Evolutionary conservation across 2,888 invertebrate genomes (phyloP).

Genomic region (Ecliptopera silaceata): DNA sequence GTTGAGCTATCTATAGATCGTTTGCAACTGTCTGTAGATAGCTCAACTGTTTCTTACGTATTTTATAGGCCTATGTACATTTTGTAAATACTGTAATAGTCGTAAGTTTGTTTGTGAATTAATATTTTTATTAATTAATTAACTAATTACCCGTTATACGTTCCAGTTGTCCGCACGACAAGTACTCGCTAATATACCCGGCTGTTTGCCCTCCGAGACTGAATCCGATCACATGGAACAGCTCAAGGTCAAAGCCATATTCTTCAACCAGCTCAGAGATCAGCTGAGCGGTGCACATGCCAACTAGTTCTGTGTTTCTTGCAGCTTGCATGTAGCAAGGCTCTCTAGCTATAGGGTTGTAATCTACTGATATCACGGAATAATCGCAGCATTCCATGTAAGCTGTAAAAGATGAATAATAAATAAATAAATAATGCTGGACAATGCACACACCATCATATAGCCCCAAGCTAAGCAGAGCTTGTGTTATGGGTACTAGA

Average conservation of each 20-base stretch:
- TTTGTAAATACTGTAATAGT: too few species aligned
- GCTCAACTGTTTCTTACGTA: too few species aligned
- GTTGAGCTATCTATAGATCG: too few species aligned
- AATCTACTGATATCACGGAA: slow-evolving; percentile 85
- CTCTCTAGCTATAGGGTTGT: slow-evolving; percentile 79
- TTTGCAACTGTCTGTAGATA: too few species aligned
- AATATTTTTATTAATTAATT: too few species aligned
- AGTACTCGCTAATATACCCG: slow-evolving; percentile 75
- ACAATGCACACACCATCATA: background rate
- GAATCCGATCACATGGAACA: slow-evolving; percentile 85
- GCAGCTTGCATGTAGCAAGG: slow-evolving; percentile 85
- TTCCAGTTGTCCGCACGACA: slow-evolving; percentile 68
- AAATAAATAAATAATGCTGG: background rate
- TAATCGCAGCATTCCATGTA: slow-evolving; percentile 80
- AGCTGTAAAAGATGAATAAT: slow-evolving; percentile 55
- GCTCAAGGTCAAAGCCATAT: slow-evolving; percentile 63
- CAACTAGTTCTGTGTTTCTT: slow-evolving; percentile 81
- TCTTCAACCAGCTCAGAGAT: slow-evolving; percentile 76
- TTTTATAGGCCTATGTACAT: too few species aligned
- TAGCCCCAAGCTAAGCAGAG: too few species aligned
- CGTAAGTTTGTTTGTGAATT: too few species aligned
- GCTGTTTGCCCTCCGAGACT: slow-evolving; percentile 85
- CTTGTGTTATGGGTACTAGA: too few species aligned
- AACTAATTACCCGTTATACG: slow-evolving; percentile 82
- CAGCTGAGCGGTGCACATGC: slow-evolving; percentile 83